These are phyloP conservation scores for Bombus confusus DNA, from an alignment of 1,140 invertebrate genomes.

Conservation along the genomic window DNA sequence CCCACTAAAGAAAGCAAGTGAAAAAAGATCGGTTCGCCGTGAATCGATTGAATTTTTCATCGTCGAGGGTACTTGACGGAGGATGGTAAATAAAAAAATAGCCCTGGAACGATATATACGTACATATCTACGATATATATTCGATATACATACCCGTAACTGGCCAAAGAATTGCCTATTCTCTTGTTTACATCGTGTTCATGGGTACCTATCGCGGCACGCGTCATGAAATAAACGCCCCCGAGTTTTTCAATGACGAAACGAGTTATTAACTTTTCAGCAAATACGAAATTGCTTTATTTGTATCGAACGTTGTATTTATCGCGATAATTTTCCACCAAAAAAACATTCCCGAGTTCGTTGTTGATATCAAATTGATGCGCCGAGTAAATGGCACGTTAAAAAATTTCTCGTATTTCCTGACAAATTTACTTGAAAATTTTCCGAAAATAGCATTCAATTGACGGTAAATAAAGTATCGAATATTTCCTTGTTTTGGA, in stretches of 20 bases:
- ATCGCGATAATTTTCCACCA: not conserved
- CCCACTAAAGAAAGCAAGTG: not conserved
- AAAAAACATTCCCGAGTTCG: not conserved
- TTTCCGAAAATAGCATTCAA: no score
- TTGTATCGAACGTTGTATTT: not conserved
- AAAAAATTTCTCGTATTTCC: not conserved
- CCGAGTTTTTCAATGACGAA: not conserved
- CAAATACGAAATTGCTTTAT: not conserved
- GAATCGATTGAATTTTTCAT: constrained; percentile 12
- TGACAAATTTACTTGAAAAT: no score
- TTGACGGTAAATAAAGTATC: no score
- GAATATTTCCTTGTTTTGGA: not conserved
- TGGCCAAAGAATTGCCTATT: not conserved
- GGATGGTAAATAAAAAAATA: constrained; percentile 3
- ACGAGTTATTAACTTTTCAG: constrained; percentile 5
- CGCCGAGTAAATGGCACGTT: not conserved
- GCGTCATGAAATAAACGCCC: no score
- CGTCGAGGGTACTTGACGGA: not conserved
- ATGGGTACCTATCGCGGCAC: not conserved
- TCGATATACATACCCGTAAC: not conserved
- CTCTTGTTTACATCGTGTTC: not conserved
- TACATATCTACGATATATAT: not conserved
- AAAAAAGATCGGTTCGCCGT: not conserved
- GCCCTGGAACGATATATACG: not conserved
- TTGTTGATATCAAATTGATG: not conserved